Base-by-base conservation (phyloP, 92 coral and sea anemone species). In the Paragorgia papillata region DNA sequence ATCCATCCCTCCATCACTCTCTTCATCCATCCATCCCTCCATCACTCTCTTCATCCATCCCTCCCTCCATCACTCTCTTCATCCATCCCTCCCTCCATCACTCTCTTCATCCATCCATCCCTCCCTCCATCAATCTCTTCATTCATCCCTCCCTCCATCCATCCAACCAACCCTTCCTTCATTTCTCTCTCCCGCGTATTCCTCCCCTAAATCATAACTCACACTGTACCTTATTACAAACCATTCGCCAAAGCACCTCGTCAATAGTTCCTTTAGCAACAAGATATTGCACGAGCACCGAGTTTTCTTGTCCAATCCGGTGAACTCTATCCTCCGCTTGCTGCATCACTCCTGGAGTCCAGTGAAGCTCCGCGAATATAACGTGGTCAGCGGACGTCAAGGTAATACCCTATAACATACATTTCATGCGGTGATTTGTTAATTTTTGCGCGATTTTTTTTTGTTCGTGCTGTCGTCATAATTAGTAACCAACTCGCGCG, bases 351-450 rank as follows among this genome's bases (percentile, higher is more conserved):
- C 98, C 98, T 0, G 98, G 98, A 13, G 98, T 94, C 64, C 82
- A 86, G 63, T 94, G 92, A 14, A 94, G 85, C 86, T 94, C 98
- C 6, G 90, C 88, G 67, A 94, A 94, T 54, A 94, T 91, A 55
- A 94, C 89, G 66, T 94, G 98, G 82, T 94, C 97, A 56, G 98
- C 98, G 22, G 98, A 97, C n/a, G 98, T 94, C 35, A 94, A 75
- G 6, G 98, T 94, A 14, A 94, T 78, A 31, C 98, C 98, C 98
- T 94, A 58, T 15, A 31, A 28, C 24, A 1, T 21, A 51, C 20
- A 37, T 4, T 37, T 4, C 12, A 12, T 37, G 43, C 12, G 43
- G 5, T 12, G 43, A n/a, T n/a, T n/a, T n/a, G n/a, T n/a, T n/a
- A n/a, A n/a, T n/a, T n/a, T n/a, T n/a, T n/a, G n/a, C n/a, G n/a